phyloP scores from a whole-genome alignment of 2,113 vertebrate genomes.

The Anolis carolinensis region DNA sequence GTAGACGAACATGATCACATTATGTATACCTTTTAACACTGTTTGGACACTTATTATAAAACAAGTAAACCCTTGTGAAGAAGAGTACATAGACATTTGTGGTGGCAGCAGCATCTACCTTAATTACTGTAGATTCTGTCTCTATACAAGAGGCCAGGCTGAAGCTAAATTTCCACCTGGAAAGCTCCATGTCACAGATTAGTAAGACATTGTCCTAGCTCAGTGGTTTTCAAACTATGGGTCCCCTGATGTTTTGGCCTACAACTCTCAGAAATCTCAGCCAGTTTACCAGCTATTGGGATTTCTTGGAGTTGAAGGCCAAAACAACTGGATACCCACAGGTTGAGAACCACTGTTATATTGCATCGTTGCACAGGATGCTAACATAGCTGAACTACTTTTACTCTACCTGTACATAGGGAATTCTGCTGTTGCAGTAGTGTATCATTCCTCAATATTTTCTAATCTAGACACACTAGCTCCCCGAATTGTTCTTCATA shows the following conservation, averaged over 20 bases:
- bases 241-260: too few species aligned
- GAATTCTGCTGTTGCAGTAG: not conserved
- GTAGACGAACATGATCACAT: slow-evolving; percentile 22
- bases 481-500: too few species aligned
- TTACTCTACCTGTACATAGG: not conserved
- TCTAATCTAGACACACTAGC: too few species aligned
- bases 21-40: slow-evolving; percentile 51
- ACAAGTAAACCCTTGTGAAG: slow-evolving; percentile 46
- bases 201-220: slow-evolving; percentile 6
- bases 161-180: not conserved
- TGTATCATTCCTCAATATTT: not conserved
- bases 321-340: too few species aligned
- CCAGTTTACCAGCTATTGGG: too few species aligned
- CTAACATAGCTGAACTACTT: not conserved
- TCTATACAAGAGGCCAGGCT: not conserved
- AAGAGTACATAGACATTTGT: not conserved
- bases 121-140: not conserved
- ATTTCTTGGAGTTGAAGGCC: too few species aligned
- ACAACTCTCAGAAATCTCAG: too few species aligned
- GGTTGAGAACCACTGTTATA: too few species aligned
- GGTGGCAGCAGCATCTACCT: not conserved
- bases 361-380: not conserved
- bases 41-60: slow-evolving; percentile 27
- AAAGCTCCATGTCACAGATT: not conserved
- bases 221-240: too few species aligned